Evolutionary conservation across 2,113 vertebrate species (phyloP).

Genomic region (Irena cyanogastra): DNA sequence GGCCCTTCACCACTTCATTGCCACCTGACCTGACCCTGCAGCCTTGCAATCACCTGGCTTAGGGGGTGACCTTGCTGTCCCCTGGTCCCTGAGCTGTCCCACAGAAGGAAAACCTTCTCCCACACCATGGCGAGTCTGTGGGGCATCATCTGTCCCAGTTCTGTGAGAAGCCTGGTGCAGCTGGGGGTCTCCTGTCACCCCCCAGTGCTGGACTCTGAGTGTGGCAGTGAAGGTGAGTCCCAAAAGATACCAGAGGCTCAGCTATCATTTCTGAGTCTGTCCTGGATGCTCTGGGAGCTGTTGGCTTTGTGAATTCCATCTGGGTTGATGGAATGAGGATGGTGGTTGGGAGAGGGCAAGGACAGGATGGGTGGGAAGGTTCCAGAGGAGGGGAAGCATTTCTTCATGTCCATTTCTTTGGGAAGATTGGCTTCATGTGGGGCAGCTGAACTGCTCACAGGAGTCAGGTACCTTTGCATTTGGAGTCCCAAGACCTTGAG

Average conservation of each 20-base stretch:
- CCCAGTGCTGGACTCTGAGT: neutral
- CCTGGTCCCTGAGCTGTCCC: neutral
- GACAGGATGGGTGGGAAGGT: neutral
- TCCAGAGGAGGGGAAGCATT: neutral
- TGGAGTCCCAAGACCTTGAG: neutral
- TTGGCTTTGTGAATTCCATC: neutral
- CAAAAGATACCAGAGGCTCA: neutral
- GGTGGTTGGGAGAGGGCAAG: neutral
- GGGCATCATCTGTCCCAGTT: neutral
- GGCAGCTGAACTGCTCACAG: neutral
- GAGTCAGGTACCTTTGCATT: neutral
- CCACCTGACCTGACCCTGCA: neutral
- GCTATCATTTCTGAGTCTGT: slow-evolving; percentile 53
- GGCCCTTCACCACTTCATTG: neutral
- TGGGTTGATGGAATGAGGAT: rapidly evolving
- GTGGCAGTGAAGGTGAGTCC: neutral
- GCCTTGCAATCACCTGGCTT: neutral
- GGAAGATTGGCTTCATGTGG: neutral
- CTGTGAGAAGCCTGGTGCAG: neutral
- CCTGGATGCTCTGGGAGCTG: neutral
- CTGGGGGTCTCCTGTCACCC: neutral
- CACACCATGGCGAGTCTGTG: neutral
- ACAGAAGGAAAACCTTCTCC: neutral
- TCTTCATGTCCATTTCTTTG: neutral
- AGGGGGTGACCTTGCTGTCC: neutral